These are phyloP conservation scores for Colossoma macropomum DNA, from an alignment of 2,113 vertebrate genomes.

Conservation along the genomic window DNA sequence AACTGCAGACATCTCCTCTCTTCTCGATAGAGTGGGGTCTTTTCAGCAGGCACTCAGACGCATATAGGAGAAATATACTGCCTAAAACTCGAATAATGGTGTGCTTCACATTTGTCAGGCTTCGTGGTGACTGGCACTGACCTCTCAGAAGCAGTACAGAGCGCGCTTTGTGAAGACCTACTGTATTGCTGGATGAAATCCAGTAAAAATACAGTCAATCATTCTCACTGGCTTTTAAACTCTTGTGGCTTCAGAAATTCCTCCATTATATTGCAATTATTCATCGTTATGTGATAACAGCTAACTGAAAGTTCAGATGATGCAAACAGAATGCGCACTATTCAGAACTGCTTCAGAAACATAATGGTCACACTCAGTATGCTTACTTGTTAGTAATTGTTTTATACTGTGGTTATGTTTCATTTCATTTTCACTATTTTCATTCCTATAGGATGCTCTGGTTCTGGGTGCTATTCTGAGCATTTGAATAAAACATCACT, in stretches of 20 bases:
- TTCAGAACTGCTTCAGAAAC: neutral
- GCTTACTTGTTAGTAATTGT: neutral
- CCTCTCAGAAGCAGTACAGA: conserved; percentile 34
- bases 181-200: conserved; percentile 30
- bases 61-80: conserved; percentile 34
- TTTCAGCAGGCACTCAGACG: conserved; percentile 31
- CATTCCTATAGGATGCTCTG: too few relatives aligned
- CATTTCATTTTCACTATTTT: too few relatives aligned
- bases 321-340: neutral
- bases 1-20: conserved; percentile 38
- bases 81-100: conserved; percentile 31
- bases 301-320: neutral
- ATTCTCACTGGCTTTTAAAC: neutral
- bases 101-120: conserved; percentile 20
- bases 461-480: too few relatives aligned
- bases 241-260: neutral
- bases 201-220: conserved; percentile 12
- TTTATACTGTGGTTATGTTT: too few relatives aligned
- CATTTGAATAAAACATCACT: too few relatives aligned
- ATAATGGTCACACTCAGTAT: neutral
- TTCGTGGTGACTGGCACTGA: conserved; percentile 45
- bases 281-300: neutral
- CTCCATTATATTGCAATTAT: neutral
- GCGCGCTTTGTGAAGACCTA: conserved; percentile 39
- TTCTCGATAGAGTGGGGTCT: conserved; percentile 36